A percentile compares a stretch with the other conserved stretches of the same genome.
Conservation (phyloP, 2,113 vertebrate species). For the Nesoenas mayeri region DNA sequence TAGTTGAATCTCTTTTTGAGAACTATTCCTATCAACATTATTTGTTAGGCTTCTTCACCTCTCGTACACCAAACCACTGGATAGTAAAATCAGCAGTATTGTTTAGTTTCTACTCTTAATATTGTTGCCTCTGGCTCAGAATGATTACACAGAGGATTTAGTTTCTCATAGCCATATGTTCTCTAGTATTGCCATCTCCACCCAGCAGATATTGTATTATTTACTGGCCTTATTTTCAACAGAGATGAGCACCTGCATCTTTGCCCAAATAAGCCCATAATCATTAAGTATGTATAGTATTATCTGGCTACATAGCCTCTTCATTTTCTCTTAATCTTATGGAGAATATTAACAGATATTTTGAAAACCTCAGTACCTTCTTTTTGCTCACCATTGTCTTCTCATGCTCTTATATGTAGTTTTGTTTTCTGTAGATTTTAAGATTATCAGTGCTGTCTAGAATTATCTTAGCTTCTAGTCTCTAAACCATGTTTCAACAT, state of each 20-base stretch:
- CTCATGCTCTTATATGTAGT: neutral
- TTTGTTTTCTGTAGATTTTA: neutral
- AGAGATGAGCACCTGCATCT: neutral
- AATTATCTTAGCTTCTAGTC: neutral
- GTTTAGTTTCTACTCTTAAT: neutral
- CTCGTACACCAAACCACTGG: neutral
- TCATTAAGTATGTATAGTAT: neutral
- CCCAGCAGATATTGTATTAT: neutral
- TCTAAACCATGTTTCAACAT: neutral
- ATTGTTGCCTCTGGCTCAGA: neutral
- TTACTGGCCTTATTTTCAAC: neutral
- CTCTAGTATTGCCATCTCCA: neutral
- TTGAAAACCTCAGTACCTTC: neutral
- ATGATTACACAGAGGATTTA: neutral
- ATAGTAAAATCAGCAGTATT: neutral
- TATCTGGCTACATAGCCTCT: neutral
- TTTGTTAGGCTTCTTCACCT: neutral
- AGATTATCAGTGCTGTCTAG: neutral
- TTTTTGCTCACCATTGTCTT: neutral
- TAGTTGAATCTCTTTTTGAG: neutral
- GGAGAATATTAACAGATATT: neutral
- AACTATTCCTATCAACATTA: neutral
- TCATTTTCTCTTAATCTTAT: neutral
- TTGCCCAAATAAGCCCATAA: neutral
- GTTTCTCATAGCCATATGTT: neutral